These are phyloP conservation scores for Mellivora capensis DNA, from an alignment of 2,113 vertebrate genomes.

Conservation along the genomic window DNA sequence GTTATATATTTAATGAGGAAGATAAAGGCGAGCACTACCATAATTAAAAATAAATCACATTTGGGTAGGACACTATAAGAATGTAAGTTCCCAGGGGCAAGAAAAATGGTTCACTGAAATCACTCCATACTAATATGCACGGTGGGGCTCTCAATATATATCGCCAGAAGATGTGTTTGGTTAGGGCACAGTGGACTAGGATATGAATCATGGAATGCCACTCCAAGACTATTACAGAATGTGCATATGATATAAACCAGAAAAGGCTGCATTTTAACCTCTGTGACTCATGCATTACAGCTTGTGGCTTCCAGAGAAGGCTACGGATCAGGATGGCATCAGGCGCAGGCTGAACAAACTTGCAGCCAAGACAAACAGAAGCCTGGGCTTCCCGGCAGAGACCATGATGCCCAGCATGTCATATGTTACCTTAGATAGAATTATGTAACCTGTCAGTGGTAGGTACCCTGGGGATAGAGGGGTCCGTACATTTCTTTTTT, in stretches of 20 bases:
- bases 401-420: not conserved
- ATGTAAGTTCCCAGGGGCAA: not conserved
- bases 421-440: not conserved
- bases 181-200: not conserved
- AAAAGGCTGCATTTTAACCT: constrained; percentile 39
- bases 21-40: not conserved
- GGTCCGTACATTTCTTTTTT: not conserved
- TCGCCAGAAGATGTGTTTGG: not conserved
- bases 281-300: not conserved
- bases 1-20: constrained; percentile 2
- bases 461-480: not conserved
- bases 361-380: constrained; percentile 21
- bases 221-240: not conserved
- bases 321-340: not conserved
- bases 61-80: not conserved
- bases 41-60: not conserved
- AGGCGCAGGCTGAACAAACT: not conserved
- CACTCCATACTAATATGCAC: not conserved
- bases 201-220: not conserved
- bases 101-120: not conserved
- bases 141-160: not conserved
- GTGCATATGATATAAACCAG: constrained; percentile 29
- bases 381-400: not conserved
- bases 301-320: constrained; percentile 1
- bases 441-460: constrained; percentile 12